A percentile compares a stretch with the other conserved stretches of the same genome.
These are phyloP conservation scores for Pelecanoides urinatrix DNA, from an alignment of 2,113 vertebrate species.

Conservation along the genomic window DNA sequence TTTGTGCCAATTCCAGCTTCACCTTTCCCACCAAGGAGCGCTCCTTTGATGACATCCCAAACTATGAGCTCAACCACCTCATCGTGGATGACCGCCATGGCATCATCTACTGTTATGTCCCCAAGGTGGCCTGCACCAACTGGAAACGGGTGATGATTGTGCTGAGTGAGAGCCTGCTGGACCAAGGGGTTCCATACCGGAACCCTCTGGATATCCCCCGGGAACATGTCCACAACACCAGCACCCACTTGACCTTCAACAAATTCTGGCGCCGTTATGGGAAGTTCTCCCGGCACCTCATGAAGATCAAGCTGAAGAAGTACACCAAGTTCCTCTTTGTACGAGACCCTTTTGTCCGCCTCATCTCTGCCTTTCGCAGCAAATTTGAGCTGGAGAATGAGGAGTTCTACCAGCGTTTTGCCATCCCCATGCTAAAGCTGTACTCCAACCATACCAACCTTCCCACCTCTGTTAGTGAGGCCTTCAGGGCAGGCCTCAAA, in stretches of 20 bases:
- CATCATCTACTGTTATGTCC: conserved; percentile 96
- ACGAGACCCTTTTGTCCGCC: conserved; percentile 92
- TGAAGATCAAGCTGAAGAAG: conserved; percentile 95
- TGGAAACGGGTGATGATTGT: conserved; percentile 99
- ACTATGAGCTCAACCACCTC: conserved; percentile 93
- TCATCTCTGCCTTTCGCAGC: conserved; percentile 96
- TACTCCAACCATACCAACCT: conserved; percentile 85
- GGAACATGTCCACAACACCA: conserved; percentile 88
- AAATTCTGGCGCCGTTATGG: conserved; percentile 97
- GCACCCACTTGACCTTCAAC: conserved; percentile 93
- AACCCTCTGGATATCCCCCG: conserved; percentile 88
- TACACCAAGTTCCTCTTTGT: conserved; percentile 98
- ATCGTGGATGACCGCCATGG: conserved; percentile 96
- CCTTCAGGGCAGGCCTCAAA: conserved; percentile 82
- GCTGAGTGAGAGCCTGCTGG: conserved; percentile 88
- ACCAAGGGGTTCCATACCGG: conserved; percentile 83
- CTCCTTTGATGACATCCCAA: conserved; percentile 95
- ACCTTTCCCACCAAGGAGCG: conserved; percentile 89
- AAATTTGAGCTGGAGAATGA: conserved; percentile 93
- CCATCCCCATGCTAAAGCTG: conserved; percentile 84
- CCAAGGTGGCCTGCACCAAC: conserved; percentile 97
- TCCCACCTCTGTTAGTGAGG: conserved; percentile 84
- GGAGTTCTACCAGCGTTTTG: conserved; percentile 90
- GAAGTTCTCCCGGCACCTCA: conserved; percentile 91
- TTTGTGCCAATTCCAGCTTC: conserved; percentile 86